Percentiles rank a stretch among this genome's conserved stretches.
Conservation (phyloP, 2,113 vertebrate genomes). For the Phaethornis superciliosus region DNA sequence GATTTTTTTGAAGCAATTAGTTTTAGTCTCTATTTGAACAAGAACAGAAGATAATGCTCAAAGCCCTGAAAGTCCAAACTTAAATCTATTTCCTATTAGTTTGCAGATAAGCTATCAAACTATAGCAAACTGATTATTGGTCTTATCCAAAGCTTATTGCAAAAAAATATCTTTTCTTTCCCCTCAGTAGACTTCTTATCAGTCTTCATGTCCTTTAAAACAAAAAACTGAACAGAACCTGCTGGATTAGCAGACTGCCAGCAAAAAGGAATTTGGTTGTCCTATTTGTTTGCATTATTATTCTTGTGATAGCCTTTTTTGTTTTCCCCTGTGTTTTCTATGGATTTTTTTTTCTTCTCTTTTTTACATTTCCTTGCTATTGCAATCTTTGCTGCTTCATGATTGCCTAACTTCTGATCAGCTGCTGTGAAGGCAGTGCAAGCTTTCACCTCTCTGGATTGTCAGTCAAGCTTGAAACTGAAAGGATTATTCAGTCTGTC, state of each 20-base stretch:
- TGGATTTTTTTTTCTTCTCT: neutral
- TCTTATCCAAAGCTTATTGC: neutral
- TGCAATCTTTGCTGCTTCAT: neutral
- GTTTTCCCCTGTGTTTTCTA: neutral
- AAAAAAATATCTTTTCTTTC: constrained; percentile 1
- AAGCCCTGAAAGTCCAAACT: neutral
- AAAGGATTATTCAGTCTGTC: neutral
- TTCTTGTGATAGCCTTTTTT: neutral
- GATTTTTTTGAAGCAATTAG: neutral
- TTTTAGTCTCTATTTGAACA: neutral
- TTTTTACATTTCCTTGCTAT: neutral
- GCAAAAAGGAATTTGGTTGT: constrained; percentile 8
- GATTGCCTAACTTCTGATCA: neutral
- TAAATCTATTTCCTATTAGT: neutral
- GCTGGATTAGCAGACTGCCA: neutral
- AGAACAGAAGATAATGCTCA: neutral
- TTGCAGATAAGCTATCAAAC: constrained; percentile 8
- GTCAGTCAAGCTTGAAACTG: neutral
- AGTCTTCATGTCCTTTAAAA: neutral
- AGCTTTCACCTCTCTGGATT: neutral
- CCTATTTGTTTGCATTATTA: neutral
- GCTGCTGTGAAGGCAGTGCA: neutral
- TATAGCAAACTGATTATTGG: neutral
- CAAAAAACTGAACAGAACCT: neutral
- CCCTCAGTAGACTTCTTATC: neutral